A percentile compares a stretch with the other conserved stretches of the same genome.
phyloP scores from a whole-genome alignment of 2,797 vertebrate genomes.

The Pseudochirops cupreus region DNA sequence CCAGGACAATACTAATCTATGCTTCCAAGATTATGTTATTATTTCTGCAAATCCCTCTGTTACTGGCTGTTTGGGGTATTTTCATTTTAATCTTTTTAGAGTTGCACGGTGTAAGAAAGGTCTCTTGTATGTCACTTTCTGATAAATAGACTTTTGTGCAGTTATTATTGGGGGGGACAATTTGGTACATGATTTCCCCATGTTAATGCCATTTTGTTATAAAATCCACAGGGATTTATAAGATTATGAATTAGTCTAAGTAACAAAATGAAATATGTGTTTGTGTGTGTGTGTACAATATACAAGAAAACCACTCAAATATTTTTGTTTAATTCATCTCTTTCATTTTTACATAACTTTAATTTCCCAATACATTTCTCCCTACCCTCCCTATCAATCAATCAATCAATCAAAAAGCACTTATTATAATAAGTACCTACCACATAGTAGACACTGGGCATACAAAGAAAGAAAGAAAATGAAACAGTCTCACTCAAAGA shows the following conservation, averaged over 20 bases:
- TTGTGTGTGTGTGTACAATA: background rate
- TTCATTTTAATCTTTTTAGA: background rate
- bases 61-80: background rate
- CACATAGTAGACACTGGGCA: background rate
- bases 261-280: background rate
- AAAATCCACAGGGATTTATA: background rate
- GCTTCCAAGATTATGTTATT: background rate
- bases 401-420: background rate
- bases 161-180: background rate
- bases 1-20: background rate
- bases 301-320: background rate
- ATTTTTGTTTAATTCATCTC: background rate
- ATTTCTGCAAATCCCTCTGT: background rate
- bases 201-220: background rate
- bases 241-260: background rate
- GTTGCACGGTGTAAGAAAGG: background rate
- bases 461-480: background rate
- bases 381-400: background rate
- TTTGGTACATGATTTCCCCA: fast-evolving
- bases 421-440: background rate
- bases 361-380: background rate
- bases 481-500: background rate
- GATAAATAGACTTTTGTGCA: background rate
- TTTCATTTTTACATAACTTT: background rate
- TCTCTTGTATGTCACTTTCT: background rate